Evolutionary conservation across 2,888 invertebrate genomes (phyloP), one percentile per base, ranked within the genome.

Genomic region (Fragum whitleyi): DNA sequence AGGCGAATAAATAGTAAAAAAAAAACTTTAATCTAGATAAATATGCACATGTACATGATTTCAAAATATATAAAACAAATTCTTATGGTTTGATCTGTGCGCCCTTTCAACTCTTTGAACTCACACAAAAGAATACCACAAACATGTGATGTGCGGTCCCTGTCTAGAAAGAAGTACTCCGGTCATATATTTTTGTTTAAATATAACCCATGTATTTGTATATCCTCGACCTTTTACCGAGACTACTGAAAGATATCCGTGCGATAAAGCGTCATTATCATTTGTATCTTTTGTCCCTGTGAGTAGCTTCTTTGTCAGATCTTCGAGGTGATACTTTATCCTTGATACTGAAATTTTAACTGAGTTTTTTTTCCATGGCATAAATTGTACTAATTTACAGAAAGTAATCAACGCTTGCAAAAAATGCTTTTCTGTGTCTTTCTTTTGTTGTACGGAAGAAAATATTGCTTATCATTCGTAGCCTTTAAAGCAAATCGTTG

Each of bases 181-280:
- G 47, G 47, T n/a, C 47, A n/a, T 47, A 14, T 47, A 47, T 47
- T 19, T 47, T 47, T 47, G 61, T 61, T 32, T 7, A 32, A 11
- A n/a, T 61, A 29, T 61, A n/a, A 61, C 61, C 32, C 32, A 7
- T 16, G n/a, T 14, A 29, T n/a, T 61, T 14, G 21, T 42, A 65
- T 28, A 26, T 39, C 36, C 51, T 2, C 55, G 79, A 75, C 79
- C 79, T 68, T 65, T 42, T 55, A 28, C 42, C 51, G 29, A 42
- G 65, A 32, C 57, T 59, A 68, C 51, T 29, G 51, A 70, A 74
- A 74, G 77, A 77, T 77, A 77, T 74, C 74, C 74, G 5, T 11
- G 21, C 36, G 81, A 81, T 81, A 81, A 55, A 29, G 14, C 65
- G 59, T 53, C 77, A 57, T 42, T 57, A 77, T 77, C 77, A 32